Evolutionary conservation across 2,797 vertebrate species (phyloP), one percentile per base, ranked within the genome.

Genomic region (Anguilla marmorata): DNA sequence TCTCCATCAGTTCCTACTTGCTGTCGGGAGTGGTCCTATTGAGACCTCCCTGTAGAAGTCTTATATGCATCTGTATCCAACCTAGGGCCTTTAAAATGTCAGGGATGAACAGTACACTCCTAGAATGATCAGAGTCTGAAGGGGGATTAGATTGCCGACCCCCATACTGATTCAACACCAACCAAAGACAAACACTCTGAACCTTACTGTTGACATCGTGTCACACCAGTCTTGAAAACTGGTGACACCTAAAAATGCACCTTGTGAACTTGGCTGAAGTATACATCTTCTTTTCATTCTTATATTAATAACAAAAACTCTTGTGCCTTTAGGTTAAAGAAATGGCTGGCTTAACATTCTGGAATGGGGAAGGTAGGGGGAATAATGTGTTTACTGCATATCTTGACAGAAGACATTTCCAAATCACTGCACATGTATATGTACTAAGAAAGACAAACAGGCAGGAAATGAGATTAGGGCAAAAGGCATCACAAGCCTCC

Each of bases 401-500:
- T 76, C 33, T 76, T 76, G 37, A 41, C 74, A 76, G 74, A 76
- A 41, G 37, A 41, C 37, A 37, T 76, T 76, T 76, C 33, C 74
- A 76, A 76, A 37, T 41, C 74, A 37, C 74, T 76, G 74, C 37
- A 76, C 74, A 76, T 76, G 74, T 76, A 11, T n/a, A 82, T 82
- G 41, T 48, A 9, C 45, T n/a, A 50, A 37, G 79, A 82, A 82
- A 82, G 41, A 82, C 79, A 82, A 82, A 82, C 41, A 82, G 79
- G 41, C 79, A 82, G 79, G 79, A 82, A 82, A 82, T n/a, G 19
- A n/a, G 45, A 82, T 82, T 82, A 82, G 79, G 79, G 45, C 79
- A 82, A 82, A 41, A 82, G 76, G 79, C 79, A 82, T 82, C 45
- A 82, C 21, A 5, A 82, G 45, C 45, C 45, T 82, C 79, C 5